Evolutionary conservation across 1,140 invertebrate genomes (phyloP), one percentile per base, ranked within the genome.

Genomic region (Neodiprion virginianus): DNA sequence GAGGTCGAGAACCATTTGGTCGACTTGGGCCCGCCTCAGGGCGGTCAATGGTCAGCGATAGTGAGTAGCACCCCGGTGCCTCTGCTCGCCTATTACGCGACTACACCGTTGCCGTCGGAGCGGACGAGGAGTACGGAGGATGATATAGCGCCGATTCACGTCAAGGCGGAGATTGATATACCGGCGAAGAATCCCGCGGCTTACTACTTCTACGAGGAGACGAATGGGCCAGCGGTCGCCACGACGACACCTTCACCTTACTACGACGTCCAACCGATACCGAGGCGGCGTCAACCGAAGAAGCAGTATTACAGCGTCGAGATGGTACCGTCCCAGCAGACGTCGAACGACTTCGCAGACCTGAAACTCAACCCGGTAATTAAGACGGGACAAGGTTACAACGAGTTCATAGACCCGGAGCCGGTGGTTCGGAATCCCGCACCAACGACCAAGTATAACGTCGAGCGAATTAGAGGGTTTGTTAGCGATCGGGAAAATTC

Each of bases 131-230:
- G 53, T 17, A 61, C 76, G 21, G 77, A 72, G 10, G 77, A 72
- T 7, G 69, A 73, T 8, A 74, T 79, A 17, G 61, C 73, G 9
- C 76, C 87, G 1, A 85, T 88, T 10, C 88, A 85, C 73, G 87
- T 85, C 71, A 84, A 83, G 40, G 28, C 28, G 28, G 1, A 40
- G 28, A 81, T 75, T 48, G 65, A 72, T 4, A 88, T 85, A 78
- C 86, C 86, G 48, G 89, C 85, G 67, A 86, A 89, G 48, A 87
- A 89, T 75, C 85, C 90, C 21, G 85, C 89, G 49, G 90, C 91
- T 21, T 90, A 90, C 79, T 92, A 91, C 77, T 91, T 89, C 81
- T 91, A 90, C 75, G 90, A 91, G 74, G 90, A 91, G 77, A 76
- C 47, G 72, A 75, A 7, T 69, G 82, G 81, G 14, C 81, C 80